Evolutionary conservation across 2,888 invertebrate species (phyloP).

Genomic region (Trissolcus japonicus): DNA sequence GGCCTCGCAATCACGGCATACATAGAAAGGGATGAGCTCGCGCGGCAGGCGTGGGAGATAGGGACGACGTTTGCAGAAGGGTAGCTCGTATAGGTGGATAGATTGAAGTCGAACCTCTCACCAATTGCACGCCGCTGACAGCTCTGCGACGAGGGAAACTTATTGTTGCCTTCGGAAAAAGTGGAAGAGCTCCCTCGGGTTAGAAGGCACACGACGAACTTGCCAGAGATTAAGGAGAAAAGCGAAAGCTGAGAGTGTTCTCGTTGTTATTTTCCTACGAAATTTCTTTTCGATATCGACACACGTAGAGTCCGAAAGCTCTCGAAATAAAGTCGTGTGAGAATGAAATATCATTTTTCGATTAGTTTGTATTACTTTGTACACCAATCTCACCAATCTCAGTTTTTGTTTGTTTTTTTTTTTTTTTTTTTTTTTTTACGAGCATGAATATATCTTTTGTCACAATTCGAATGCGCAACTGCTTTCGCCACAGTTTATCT

Average conservation of each 20-base stretch:
- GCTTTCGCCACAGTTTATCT: conserved; percentile 7
- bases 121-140: conserved; percentile 73
- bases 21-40: conserved; percentile 71
- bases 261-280: neutral
- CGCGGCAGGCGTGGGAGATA: conserved; percentile 56
- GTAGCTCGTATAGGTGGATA: conserved; percentile 55
- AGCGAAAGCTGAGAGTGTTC: conserved; percentile 35
- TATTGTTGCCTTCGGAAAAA: conserved; percentile 61
- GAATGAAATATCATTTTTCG: neutral
- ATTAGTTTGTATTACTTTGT: neutral
- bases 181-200: conserved; percentile 58
- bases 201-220: conserved; percentile 68
- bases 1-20: conserved; percentile 73
- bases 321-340: neutral
- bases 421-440: too few relatives aligned
- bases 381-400: too few relatives aligned
- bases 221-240: conserved; percentile 67
- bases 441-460: too few relatives aligned
- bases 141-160: conserved; percentile 71
- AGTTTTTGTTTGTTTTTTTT: too few relatives aligned
- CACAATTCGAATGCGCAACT: neutral
- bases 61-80: conserved; percentile 54
- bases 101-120: conserved; percentile 61
- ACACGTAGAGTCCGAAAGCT: neutral
- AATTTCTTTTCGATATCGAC: conserved; percentile 1